Conservation (phyloP, 2,797 vertebrate genomes). For the Halcyon chelicuti region DNA sequence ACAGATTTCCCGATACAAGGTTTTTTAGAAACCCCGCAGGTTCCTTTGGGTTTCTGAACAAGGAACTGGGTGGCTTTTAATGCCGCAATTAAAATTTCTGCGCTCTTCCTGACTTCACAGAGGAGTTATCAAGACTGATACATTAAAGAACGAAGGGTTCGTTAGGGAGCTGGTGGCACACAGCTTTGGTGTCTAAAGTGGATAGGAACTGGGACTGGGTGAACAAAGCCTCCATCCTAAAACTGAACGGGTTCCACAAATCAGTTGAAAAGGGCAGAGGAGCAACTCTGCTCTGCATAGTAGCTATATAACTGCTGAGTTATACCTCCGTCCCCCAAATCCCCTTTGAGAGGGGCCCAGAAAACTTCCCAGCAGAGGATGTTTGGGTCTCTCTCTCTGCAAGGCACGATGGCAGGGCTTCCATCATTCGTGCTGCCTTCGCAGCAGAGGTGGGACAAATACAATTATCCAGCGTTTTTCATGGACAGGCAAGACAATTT, state of each 20-base stretch:
- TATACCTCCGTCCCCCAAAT: neutral
- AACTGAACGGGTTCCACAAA: neutral
- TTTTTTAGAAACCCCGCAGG: slow-evolving; percentile 39
- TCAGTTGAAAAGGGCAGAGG: neutral
- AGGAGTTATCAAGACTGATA: slow-evolving; percentile 51
- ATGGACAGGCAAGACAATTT: neutral
- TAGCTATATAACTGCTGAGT: neutral
- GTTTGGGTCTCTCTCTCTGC: neutral
- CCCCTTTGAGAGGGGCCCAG: neutral
- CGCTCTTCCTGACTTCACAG: slow-evolving; percentile 31
- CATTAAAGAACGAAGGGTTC: neutral
- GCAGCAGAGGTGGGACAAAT: neutral
- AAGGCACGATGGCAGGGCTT: neutral
- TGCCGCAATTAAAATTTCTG: slow-evolving; percentile 44
- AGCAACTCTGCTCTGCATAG: neutral
- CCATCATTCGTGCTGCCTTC: neutral
- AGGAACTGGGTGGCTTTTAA: slow-evolving; percentile 36
- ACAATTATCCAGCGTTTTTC: neutral
- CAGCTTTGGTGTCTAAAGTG: neutral
- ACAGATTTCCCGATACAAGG: neutral
- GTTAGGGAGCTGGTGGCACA: neutral
- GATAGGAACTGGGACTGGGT: neutral
- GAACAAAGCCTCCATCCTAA: neutral
- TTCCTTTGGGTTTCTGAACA: slow-evolving; percentile 16
- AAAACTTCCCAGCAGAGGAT: neutral